phyloP scores from a whole-genome alignment of 2,797 vertebrate genomes.

The Pangasius djambal region DNA sequence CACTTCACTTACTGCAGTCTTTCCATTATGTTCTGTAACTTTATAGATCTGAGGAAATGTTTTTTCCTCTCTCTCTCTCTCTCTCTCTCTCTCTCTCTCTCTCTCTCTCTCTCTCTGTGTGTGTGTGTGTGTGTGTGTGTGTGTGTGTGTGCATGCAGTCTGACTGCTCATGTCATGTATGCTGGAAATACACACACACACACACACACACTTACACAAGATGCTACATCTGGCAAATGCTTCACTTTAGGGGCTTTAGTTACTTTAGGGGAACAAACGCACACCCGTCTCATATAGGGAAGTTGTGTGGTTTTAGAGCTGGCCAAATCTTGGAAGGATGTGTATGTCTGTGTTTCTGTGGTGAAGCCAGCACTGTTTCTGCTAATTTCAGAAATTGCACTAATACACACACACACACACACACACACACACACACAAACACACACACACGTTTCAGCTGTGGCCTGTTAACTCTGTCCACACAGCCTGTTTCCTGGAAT shows the following conservation, averaged over 20 bases:
- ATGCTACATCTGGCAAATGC: constrained; percentile 15
- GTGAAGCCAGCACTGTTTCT: background rate
- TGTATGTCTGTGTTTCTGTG: constrained; percentile 2
- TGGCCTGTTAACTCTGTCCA: background rate
- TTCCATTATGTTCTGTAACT: constrained; percentile 14
- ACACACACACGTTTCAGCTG: background rate
- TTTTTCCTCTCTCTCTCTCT: background rate
- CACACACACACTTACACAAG: background rate
- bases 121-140: background rate
- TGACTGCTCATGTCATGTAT: background rate
- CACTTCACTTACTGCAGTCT: constrained; percentile 3
- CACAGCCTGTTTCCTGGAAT: constrained; percentile 1
- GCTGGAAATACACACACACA: background rate
- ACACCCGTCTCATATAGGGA: constrained; percentile 4
- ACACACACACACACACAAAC: background rate
- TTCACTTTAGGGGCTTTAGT: constrained; percentile 2
- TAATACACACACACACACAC: background rate
- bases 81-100: too few relatives aligned
- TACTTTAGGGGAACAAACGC: background rate
- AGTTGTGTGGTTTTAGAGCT: constrained; percentile 1
- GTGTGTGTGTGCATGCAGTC: background rate
- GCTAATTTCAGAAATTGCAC: background rate
- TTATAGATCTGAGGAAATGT: background rate
- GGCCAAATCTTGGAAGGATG: background rate
- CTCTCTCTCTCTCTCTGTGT: background rate